A percentile compares a stretch with the other conserved stretches of the same genome.
These are phyloP conservation scores for Archips crataeganus DNA, from an alignment of 2,888 invertebrate species.

Conservation along the genomic window DNA sequence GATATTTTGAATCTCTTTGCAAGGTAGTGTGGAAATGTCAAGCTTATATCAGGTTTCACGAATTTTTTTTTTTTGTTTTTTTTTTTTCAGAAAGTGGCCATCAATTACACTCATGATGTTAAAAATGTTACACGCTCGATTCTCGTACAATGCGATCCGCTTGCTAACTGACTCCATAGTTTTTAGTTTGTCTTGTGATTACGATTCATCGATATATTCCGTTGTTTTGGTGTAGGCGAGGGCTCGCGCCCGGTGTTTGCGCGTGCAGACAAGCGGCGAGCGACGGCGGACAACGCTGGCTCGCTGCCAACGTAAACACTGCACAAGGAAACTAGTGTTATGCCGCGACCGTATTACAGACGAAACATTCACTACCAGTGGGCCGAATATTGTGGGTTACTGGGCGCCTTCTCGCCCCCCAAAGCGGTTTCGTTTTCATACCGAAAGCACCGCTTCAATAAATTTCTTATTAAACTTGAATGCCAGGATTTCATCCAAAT, in stretches of 20 bases:
- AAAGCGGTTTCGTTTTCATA: conserved; percentile 1
- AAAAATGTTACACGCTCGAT: not conserved
- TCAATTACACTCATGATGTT: not conserved
- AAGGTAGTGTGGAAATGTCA: no score
- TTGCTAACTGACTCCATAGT: not conserved
- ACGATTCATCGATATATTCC: conserved; percentile 69
- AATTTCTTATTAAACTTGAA: not conserved
- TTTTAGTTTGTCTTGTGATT: conserved; percentile 33
- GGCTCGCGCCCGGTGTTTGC: conserved; percentile 67
- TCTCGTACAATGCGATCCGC: not conserved
- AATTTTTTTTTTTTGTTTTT: no score
- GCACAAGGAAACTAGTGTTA: conserved; percentile 86
- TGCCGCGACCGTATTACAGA: conserved; percentile 85
- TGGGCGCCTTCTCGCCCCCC: conserved; percentile 63
- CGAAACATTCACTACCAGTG: conserved; percentile 84
- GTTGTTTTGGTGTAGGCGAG: conserved; percentile 69
- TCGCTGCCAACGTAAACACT: conserved; percentile 81
- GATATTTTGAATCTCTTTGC: no score
- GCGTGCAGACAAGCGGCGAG: conserved; percentile 67
- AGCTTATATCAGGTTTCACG: no score
- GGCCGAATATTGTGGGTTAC: conserved; percentile 84
- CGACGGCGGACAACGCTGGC: conserved; percentile 82
- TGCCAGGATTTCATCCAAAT: not conserved
- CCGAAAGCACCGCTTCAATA: not conserved
- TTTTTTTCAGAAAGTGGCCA: no score